These are phyloP conservation scores for Emys orbicularis DNA, from an alignment of 2,797 vertebrate species.

Conservation along the genomic window DNA sequence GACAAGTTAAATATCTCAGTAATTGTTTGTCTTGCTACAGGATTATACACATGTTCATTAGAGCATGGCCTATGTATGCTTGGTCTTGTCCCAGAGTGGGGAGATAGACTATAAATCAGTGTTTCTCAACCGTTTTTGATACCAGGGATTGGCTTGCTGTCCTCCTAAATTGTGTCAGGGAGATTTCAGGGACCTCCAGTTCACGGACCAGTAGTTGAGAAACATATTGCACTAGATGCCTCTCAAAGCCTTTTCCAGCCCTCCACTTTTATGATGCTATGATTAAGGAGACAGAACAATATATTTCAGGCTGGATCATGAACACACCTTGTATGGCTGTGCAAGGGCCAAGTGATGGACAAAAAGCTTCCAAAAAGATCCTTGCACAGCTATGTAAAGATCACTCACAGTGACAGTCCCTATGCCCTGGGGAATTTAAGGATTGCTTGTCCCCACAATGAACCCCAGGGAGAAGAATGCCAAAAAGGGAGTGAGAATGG, in stretches of 20 bases:
- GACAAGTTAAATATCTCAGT: not conserved
- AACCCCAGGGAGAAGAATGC: not conserved
- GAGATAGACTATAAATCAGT: not conserved
- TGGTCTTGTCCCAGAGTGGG: not conserved
- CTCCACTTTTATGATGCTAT: not conserved
- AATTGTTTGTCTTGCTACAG: not conserved
- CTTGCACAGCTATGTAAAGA: not conserved
- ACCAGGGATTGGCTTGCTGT: not conserved
- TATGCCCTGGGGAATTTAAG: not conserved
- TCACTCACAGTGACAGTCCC: not conserved
- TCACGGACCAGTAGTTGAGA: not conserved
- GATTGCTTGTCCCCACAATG: not conserved
- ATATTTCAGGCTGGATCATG: not conserved
- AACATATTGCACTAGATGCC: not conserved
- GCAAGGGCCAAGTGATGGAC: not conserved
- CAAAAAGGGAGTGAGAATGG: not conserved
- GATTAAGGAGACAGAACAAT: not conserved
- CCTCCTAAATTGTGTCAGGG: not conserved
- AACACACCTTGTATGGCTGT: not conserved
- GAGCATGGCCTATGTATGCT: not conserved
- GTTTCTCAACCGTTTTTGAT: not conserved
- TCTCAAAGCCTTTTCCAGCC: not conserved
- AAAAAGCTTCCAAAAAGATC: not conserved
- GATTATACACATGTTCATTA: not conserved
- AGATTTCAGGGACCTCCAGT: not conserved